Evolutionary conservation across 2,888 invertebrate genomes (phyloP), one percentile per base, ranked within the genome.

Genomic region (Agonopterix arenella): DNA sequence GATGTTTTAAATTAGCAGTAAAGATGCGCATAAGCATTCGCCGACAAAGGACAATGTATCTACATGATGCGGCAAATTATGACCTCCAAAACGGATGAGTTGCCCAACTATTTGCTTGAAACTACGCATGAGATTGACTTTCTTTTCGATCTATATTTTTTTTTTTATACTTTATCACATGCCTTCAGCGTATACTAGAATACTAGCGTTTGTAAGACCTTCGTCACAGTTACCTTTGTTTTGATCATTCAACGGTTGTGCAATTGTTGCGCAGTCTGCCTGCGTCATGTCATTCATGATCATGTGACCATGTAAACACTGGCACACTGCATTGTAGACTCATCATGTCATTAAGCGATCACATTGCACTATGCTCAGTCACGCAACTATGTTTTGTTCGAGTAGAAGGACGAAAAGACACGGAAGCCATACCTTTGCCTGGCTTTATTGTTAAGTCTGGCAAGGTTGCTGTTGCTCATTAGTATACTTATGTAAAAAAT

Each of bases 321-420:
- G 28, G 28, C 28, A 28, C 28, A 28, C 28, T 28, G 28, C 4
- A 28, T 28, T 28, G 28, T 28, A 28, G 28, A 28, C 11, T 38
- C 38, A 50, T 50, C 47, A 50, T 47, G 49, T 51, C 47, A 53
- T 56, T 55, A 58, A 47, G 52, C 58, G 64, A 61, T 70, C 66
- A 64, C 64, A 62, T 64, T 66, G 64, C 58, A 61, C 53, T 61
- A 62, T 41, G 18, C 46, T 16, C 18, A 53, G 36, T 49, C 16
- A 36, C 13, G 11, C 9, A 13, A 11, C 4, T 44, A 28, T 28
- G 28, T 28, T 28, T 28, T 28, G 28, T 7, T 28, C 28, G 28
- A 18, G 18, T 28, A 28, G 28, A 28, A 28, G 28, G 28, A 28
- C 28, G 28, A 28, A 28, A 28, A 28, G 7, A 28, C 28, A 28